Evolutionary conservation across 2,797 vertebrate genomes (phyloP).

Genomic region (Sparus aurata): DNA sequence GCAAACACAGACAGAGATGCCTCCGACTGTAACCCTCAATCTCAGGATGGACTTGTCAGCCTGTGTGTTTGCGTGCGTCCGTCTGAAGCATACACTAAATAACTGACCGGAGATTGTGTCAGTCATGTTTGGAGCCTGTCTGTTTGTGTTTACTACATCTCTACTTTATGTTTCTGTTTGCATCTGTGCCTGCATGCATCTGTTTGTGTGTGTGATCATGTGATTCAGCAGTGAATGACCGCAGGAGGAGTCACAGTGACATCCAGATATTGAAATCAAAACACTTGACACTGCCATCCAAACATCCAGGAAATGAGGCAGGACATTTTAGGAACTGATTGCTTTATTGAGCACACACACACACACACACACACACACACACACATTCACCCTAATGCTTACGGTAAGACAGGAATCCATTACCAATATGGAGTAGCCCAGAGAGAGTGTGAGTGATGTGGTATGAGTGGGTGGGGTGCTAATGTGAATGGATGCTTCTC

Average conservation of each 20-base stretch:
- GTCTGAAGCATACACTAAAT: slow-evolving; percentile 31
- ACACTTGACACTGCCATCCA: slow-evolving; percentile 17
- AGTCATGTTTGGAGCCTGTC: slow-evolving; percentile 28
- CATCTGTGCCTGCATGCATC: slow-evolving; percentile 1
- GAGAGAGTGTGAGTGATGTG: slow-evolving; percentile 73
- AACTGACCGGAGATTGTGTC: slow-evolving; percentile 29
- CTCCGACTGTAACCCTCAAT: slow-evolving; percentile 46
- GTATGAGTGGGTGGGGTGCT: slow-evolving; percentile 65
- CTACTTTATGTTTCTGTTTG: slow-evolving; percentile 18
- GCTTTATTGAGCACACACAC: neutral
- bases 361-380: neutral
- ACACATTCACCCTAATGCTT: slow-evolving; percentile 52
- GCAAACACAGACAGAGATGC: slow-evolving; percentile 36
- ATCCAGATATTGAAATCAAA: slow-evolving; percentile 45
- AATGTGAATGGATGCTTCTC: slow-evolving; percentile 81
- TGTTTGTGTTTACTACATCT: slow-evolving; percentile 17
- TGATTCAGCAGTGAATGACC: slow-evolving; percentile 25
- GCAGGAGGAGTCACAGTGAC: slow-evolving; percentile 23
- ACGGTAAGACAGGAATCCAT: slow-evolving; percentile 71
- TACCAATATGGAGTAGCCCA: slow-evolving; percentile 59
- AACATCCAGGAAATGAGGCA: slow-evolving; percentile 32
- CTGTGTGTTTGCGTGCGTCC: slow-evolving; percentile 15
- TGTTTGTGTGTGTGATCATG: slow-evolving; percentile 12
- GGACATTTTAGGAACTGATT: slow-evolving; percentile 22
- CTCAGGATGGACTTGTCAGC: slow-evolving; percentile 41